phyloP scores from a whole-genome alignment of 64 coral and sea anemone species.

The Pocillopora verrucosa region DNA sequence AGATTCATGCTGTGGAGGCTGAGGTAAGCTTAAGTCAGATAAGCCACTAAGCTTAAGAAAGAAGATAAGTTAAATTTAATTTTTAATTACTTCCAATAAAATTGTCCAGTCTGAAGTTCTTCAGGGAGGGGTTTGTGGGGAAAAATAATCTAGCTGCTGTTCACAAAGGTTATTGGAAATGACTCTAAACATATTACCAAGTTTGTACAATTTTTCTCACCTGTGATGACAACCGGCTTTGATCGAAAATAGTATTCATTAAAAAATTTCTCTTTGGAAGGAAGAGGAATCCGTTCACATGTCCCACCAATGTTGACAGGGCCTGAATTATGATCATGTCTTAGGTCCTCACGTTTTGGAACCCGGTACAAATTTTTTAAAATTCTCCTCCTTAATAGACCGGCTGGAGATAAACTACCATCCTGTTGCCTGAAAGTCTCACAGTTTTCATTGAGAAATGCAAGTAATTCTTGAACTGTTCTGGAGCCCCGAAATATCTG shows the following conservation, averaged over 20 bases:
- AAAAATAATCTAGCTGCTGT: not conserved
- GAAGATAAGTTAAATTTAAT: not conserved
- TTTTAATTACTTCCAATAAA: no score
- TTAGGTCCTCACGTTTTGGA: not conserved
- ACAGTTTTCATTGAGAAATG: conserved; percentile 65
- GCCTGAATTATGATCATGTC: not conserved
- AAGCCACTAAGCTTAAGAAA: not conserved
- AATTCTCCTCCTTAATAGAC: conserved; percentile 27
- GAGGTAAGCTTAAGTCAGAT: no score
- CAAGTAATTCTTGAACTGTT: conserved; percentile 36
- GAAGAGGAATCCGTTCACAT: conserved; percentile 62
- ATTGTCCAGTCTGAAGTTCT: not conserved
- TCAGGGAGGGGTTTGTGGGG: not conserved
- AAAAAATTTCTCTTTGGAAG: conserved; percentile 67
- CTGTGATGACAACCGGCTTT: conserved; percentile 77
- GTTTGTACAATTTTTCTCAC: not conserved
- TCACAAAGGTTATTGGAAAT: not conserved
- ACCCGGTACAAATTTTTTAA: conserved; percentile 61
- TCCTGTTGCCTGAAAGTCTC: conserved; percentile 43
- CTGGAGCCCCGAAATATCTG: conserved; percentile 21
- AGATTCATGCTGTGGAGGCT: no score
- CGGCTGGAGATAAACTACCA: conserved; percentile 40
- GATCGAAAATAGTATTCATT: conserved; percentile 65
- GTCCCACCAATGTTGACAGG: conserved; percentile 37
- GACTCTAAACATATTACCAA: not conserved